Base-by-base conservation (phyloP, 2,797 vertebrate species). In the Galaxias olidus region DNA sequence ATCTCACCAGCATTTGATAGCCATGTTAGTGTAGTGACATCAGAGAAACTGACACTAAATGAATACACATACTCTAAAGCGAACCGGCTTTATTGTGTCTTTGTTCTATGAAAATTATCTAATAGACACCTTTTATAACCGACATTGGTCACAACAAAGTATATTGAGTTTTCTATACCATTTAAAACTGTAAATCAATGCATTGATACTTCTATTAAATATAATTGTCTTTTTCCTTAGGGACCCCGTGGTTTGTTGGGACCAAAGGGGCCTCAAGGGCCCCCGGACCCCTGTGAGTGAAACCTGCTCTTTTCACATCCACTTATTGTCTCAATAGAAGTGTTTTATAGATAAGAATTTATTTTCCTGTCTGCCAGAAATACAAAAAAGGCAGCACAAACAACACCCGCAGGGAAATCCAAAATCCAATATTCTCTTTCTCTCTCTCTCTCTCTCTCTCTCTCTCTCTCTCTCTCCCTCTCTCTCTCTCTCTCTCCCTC, bases 181-280 rank as follows among this genome's bases (percentile, higher is more conserved):
- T 30, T 30, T 30, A 30, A 30, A 30, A 30, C 30, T 30, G 30
- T 30, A 30, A 30, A 2, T 30, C 30, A 30, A 30, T 30, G 30
- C 30, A 30, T 30, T 1, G 58, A 9, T 68, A n/a, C 61, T 46
- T 48, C 9, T 61, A 62, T 65, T 65, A 59, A 59, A 30, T 75
- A 63, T 79, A 5, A 69, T 80, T 69, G 78, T 49, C 58, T 4
- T 48, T 10, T 49, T 47, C 59, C 51, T 52, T 73, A 99, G 98
- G 98, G 98, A 57, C 96, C 96, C 4, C 94, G 97, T 74, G 98
- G 98, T 77, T 90, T 99, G 71, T 76, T 99, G 59, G 98, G 98
- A 90, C 98, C 98, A 0, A 98, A 98, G 78, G 98, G 98, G 70
- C 98, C 98, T 5, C 94, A 96, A 0, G 98, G 98, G 60, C 87